Evolutionary conservation across 2,797 vertebrate genomes (phyloP).

Genomic region (Vespertilio murinus): DNA sequence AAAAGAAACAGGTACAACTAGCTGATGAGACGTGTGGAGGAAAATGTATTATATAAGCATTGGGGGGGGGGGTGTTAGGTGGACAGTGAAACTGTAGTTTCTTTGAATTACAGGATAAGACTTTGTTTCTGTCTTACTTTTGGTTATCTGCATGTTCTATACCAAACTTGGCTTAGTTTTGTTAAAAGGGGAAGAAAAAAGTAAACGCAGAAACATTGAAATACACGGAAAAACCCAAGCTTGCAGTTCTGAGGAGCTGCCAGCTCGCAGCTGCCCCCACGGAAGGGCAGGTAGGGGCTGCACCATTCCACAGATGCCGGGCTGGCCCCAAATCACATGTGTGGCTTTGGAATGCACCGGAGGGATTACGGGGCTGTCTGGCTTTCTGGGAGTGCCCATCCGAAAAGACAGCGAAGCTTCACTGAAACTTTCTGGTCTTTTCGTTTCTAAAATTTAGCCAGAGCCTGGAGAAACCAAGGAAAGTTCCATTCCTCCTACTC

Average conservation of each 20-base stretch:
- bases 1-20: not conserved
- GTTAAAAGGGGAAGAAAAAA: not conserved
- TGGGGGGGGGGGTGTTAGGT: too few species aligned
- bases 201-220: not conserved
- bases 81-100: not conserved
- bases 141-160: conserved; percentile 46
- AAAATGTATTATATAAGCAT: not conserved
- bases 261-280: not conserved
- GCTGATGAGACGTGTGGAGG: not conserved
- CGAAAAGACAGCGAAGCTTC: not conserved
- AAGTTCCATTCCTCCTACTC: not conserved
- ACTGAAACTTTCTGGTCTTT: conserved; percentile 9
- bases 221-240: not conserved
- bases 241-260: not conserved
- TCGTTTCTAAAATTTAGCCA: conserved; percentile 1
- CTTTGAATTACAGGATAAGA: not conserved
- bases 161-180: conserved; percentile 25
- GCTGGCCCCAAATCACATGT: not conserved
- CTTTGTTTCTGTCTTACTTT: conserved; percentile 48
- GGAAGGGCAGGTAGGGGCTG: conserved; percentile 23
- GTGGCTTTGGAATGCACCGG: conserved; percentile 51
- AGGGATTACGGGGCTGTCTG: conserved; percentile 11
- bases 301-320: not conserved
- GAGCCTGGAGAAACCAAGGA: not conserved
- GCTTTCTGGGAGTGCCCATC: not conserved